phyloP scores from a whole-genome alignment of 30 jellyfish, hydroid and myxozoan genomes.

The Turritopsis rubra region DNA sequence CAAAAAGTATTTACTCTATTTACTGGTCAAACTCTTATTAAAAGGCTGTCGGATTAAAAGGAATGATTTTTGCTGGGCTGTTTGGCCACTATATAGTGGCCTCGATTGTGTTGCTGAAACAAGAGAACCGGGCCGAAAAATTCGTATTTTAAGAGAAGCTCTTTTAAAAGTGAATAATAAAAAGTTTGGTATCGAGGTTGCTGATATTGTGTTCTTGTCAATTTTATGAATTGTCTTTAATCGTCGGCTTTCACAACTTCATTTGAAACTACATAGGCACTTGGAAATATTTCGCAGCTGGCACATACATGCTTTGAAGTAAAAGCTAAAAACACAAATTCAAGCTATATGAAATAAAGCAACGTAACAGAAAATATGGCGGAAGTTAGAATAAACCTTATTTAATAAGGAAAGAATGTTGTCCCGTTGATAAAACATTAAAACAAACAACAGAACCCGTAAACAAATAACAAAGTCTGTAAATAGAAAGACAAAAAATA shows the following conservation, averaged over 20 bases:
- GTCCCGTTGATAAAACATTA: not conserved
- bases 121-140: not conserved
- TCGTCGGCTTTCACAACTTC: not conserved
- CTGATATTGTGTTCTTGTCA: not conserved
- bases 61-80: not conserved
- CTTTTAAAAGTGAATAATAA: too few relatives aligned
- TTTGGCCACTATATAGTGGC: not conserved
- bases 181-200: too few relatives aligned
- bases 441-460: not conserved
- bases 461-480: not conserved
- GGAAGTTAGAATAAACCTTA: not conserved
- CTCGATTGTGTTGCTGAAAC: not conserved
- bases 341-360: not conserved
- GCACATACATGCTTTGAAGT: not conserved
- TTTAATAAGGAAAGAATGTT: not conserved
- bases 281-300: not conserved
- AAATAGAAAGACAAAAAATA: not conserved
- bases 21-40: not conserved
- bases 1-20: not conserved
- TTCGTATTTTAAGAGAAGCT: too few relatives aligned
- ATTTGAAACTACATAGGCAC: not conserved
- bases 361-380: not conserved
- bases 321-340: not conserved
- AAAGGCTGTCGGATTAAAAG: not conserved
- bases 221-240: not conserved